phyloP scores from a whole-genome alignment of 92 coral and sea anemone genomes.

The Nematostella vectensis region DNA sequence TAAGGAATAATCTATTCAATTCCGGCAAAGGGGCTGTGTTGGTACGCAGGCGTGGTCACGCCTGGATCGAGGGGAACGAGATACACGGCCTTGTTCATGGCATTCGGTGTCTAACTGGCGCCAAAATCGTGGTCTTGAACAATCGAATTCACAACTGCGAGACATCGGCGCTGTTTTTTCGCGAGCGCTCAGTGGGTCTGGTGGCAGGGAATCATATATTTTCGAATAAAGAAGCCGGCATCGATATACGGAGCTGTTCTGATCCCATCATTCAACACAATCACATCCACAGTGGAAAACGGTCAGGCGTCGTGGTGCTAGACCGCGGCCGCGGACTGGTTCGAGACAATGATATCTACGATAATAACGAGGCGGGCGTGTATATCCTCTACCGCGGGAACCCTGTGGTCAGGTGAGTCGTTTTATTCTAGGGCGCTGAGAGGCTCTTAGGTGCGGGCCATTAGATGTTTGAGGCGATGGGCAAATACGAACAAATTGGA shows the following conservation, averaged over 20 bases:
- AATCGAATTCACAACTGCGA: slow-evolving; percentile 83
- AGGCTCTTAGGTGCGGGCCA: too few species aligned
- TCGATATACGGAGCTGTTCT: slow-evolving; percentile 88
- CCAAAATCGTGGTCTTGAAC: slow-evolving; percentile 66
- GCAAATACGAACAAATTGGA: too few species aligned
- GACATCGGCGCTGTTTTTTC: slow-evolving; percentile 86
- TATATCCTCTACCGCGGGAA: slow-evolving; percentile 83
- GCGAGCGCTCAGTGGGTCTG: slow-evolving; percentile 84
- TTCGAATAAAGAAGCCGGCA: slow-evolving; percentile 83
- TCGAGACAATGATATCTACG: slow-evolving; percentile 86
- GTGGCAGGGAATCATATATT: slow-evolving; percentile 90
- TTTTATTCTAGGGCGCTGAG: too few species aligned
- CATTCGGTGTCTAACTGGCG: slow-evolving; percentile 70
- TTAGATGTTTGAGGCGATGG: too few species aligned
- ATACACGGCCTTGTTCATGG: slow-evolving; percentile 66
- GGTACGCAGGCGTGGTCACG: slow-evolving; percentile 78
- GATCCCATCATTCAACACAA: slow-evolving; percentile 96
- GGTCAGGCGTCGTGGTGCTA: slow-evolving; percentile 84
- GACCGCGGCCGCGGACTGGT: slow-evolving; percentile 90
- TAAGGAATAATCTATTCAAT: slow-evolving; percentile 67
- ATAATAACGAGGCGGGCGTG: slow-evolving; percentile 91
- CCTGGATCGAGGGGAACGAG: slow-evolving; percentile 94
- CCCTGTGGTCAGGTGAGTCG: slow-evolving; percentile 77
- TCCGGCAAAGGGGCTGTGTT: slow-evolving; percentile 74
- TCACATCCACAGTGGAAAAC: slow-evolving; percentile 72